phyloP scores from a whole-genome alignment of 2,113 vertebrate species.

The Myrmophylax atrothorax region DNA sequence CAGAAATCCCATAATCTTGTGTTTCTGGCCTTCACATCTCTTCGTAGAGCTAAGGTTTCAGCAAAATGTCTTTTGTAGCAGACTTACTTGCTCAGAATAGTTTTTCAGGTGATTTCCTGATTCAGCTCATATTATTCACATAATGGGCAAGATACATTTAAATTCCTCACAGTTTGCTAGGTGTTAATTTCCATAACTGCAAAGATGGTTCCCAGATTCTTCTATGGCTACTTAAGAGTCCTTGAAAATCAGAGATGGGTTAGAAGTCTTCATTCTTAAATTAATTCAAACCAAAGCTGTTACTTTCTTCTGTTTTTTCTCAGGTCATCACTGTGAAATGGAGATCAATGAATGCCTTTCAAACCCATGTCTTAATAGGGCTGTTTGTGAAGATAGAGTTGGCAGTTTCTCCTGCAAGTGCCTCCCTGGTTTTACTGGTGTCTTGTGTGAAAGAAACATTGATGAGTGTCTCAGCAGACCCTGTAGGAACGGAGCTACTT shows the following conservation, averaged over 20 bases:
- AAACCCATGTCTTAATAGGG: conserved; percentile 89
- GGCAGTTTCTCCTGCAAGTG: conserved; percentile 88
- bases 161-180: neutral
- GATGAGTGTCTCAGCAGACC: conserved; percentile 91
- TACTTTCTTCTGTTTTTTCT: neutral
- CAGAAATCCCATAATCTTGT: neutral
- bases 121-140: neutral
- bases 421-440: conserved; percentile 84
- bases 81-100: neutral
- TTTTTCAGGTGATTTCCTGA: neutral
- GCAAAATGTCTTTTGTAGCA: neutral
- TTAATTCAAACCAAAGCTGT: neutral
- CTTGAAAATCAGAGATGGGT: neutral
- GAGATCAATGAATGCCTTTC: conserved; percentile 93
- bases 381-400: conserved; percentile 85
- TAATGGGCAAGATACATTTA: neutral
- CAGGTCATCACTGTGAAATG: conserved; percentile 84
- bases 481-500: conserved; percentile 89
- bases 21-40: neutral
- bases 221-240: neutral
- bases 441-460: conserved; percentile 85
- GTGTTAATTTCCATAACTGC: neutral
- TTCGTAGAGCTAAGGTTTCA: neutral
- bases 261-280: neutral
- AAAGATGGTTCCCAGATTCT: neutral